These are phyloP conservation scores for Istiophorus platypterus DNA, from an alignment of 2,113 vertebrate species.

Conservation along the genomic window DNA sequence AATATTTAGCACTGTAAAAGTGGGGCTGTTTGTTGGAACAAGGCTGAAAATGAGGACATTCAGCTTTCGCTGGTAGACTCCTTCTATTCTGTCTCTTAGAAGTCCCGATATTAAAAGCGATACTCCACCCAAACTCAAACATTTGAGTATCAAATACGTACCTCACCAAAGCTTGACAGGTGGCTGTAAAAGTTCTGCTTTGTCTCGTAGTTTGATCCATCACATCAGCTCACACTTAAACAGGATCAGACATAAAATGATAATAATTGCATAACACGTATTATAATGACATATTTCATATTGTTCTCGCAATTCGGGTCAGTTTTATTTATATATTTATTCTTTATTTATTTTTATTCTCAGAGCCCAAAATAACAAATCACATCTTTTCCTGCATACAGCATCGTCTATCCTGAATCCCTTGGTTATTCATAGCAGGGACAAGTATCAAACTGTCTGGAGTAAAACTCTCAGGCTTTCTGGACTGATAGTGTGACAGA, in stretches of 20 bases:
- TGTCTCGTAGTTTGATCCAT: too few species aligned
- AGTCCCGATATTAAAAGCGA: slow-evolving; percentile 18
- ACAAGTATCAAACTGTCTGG: not conserved
- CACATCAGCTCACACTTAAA: not conserved
- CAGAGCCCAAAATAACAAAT: too few species aligned
- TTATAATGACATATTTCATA: too few species aligned
- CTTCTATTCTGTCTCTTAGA: not conserved
- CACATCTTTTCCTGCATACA: too few species aligned
- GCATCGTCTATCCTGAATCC: too few species aligned
- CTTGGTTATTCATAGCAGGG: not conserved
- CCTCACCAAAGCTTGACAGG: not conserved
- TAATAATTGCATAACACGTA: not conserved
- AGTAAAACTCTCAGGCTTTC: not conserved
- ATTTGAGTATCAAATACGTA: not conserved
- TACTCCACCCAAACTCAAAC: not conserved
- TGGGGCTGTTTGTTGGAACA: slow-evolving; percentile 30
- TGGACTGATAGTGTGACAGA: not conserved
- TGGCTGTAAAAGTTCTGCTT: too few species aligned
- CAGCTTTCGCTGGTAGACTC: not conserved
- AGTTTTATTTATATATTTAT: too few species aligned
- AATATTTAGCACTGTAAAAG: slow-evolving; percentile 46
- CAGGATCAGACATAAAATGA: not conserved
- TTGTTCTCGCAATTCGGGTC: not conserved
- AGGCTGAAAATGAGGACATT: slow-evolving; percentile 18
- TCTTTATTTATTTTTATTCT: too few species aligned